A percentile compares a stretch with the other conserved stretches of the same genome.
phyloP scores from a whole-genome alignment of 2,113 vertebrate genomes.

The Dendrocopos noguchii region DNA sequence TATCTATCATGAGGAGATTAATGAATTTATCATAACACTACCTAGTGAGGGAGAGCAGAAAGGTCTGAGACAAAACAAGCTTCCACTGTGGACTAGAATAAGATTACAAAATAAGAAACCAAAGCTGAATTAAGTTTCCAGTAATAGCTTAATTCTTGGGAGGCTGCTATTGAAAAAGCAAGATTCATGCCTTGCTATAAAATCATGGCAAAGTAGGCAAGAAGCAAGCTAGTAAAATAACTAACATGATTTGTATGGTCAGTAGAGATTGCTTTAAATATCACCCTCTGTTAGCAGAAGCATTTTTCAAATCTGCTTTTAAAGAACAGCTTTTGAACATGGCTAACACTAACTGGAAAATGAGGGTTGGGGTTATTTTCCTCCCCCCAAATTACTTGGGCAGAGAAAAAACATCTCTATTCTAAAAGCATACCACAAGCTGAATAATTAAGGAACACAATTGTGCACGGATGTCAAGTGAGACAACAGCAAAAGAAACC shows the following conservation, averaged over 20 bases:
- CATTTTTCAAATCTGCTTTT: neutral
- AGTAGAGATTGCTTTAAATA: conserved; percentile 33
- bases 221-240: conserved; percentile 21
- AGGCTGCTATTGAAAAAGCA: conserved; percentile 38
- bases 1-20: neutral
- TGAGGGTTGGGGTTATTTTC: rapidly evolving
- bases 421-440: neutral
- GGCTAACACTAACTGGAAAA: neutral
- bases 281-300: neutral
- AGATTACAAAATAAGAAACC: conserved; percentile 23
- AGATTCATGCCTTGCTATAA: conserved; percentile 5
- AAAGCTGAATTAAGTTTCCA: conserved; percentile 8
- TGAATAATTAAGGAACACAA: neutral
- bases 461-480: neutral
- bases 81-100: neutral
- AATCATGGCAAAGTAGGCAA: conserved; percentile 5
- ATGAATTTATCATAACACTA: neutral
- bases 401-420: neutral
- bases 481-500: neutral
- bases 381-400: neutral
- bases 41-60: neutral
- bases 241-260: conserved; percentile 37
- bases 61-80: neutral
- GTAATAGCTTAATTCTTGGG: conserved; percentile 30
- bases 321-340: neutral